phyloP scores from a whole-genome alignment of 2,888 invertebrate genomes.

The Halictus quadricinctus region DNA sequence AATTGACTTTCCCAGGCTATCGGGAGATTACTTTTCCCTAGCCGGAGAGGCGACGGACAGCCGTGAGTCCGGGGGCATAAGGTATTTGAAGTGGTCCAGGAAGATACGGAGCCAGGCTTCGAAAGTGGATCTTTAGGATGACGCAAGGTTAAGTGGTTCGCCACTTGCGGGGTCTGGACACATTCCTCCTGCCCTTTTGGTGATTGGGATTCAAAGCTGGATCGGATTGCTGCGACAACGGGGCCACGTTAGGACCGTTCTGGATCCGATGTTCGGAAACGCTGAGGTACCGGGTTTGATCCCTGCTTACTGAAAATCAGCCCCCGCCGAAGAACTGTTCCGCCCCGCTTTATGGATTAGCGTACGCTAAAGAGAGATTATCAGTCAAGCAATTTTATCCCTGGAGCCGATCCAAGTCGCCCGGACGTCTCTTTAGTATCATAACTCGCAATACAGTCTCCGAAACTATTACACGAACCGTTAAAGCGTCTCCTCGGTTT shows the following conservation, averaged over 20 bases:
- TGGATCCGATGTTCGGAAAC: not conserved
- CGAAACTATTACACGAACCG: not conserved
- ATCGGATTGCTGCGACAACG: constrained; percentile 12
- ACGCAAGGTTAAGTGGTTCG: constrained; percentile 20
- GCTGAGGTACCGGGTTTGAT: not conserved
- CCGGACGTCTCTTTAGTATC: not conserved
- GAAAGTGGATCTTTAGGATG: constrained; percentile 15
- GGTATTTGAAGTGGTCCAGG: constrained; percentile 7
- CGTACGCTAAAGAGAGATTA: constrained; percentile 11
- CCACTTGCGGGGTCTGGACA: constrained; percentile 7
- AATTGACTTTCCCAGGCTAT: constrained; percentile 18
- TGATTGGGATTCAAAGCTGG: constrained; percentile 14
- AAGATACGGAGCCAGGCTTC: constrained; percentile 5
- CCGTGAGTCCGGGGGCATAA: not conserved
- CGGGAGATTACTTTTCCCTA: constrained; percentile 8
- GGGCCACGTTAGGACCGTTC: not conserved
- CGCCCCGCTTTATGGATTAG: not conserved
- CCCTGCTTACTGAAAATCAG: not conserved
- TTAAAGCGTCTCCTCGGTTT: not conserved
- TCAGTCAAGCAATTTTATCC: not conserved
- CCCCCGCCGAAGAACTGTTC: not conserved
- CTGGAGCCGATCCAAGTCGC: not conserved
- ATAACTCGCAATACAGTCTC: not conserved
- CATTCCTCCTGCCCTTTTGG: constrained; percentile 3
- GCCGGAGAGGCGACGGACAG: constrained; percentile 1